phyloP scores from a whole-genome alignment of 2,797 vertebrate species.

The Psittacula echo region DNA sequence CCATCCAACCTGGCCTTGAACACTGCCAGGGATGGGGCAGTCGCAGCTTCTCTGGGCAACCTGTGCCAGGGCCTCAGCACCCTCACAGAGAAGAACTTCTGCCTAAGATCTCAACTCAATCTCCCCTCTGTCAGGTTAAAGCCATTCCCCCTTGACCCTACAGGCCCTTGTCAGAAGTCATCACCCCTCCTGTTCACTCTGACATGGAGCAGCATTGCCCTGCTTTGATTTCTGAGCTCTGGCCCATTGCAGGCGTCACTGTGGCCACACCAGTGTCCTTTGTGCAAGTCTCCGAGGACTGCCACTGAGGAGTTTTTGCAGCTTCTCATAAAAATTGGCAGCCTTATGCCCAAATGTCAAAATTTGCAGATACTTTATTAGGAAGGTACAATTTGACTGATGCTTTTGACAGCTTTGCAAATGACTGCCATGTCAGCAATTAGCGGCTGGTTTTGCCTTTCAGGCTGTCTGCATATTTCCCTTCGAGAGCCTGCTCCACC shows the following conservation, averaged over 20 bases:
- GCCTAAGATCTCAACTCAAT: neutral
- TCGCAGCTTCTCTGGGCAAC: neutral
- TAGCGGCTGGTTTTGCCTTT: neutral
- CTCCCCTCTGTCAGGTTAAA: neutral
- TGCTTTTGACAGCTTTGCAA: neutral
- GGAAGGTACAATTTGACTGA: neutral
- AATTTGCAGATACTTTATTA: neutral
- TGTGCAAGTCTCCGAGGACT: neutral
- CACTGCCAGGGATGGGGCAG: neutral
- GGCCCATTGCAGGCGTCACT: neutral
- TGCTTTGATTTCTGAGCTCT: neutral
- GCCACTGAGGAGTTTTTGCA: neutral
- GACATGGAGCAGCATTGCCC: accelerated
- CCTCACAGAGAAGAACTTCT: neutral
- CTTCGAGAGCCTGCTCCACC: neutral
- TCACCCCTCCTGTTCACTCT: neutral
- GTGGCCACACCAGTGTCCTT: neutral
- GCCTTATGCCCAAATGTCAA: neutral
- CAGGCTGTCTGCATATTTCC: neutral
- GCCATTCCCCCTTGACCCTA: neutral
- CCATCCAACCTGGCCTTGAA: neutral
- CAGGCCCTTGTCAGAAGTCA: neutral
- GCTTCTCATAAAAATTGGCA: neutral
- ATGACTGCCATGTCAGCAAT: neutral
- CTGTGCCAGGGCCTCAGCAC: neutral